Evolutionary conservation across 2,113 vertebrate species (phyloP).

Genomic region (Dasyornis broadbenti): DNA sequence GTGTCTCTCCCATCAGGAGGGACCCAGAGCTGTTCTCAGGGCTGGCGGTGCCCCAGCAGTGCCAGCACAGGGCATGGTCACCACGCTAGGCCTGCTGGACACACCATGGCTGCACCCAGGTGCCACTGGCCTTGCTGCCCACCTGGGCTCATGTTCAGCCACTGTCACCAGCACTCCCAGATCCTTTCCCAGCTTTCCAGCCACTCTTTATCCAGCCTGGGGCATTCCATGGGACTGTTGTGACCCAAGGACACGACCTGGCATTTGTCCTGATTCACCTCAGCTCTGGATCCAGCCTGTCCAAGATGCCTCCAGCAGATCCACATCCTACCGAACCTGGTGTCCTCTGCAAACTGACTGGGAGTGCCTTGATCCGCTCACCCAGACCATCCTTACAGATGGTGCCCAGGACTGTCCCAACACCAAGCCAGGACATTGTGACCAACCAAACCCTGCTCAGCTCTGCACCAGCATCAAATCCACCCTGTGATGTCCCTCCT

Average conservation of each 20-base stretch:
- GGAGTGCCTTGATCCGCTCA: neutral
- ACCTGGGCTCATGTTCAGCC: neutral
- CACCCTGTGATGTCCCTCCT: neutral
- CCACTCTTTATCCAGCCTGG: neutral
- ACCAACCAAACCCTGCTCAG: neutral
- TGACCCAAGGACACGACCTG: neutral
- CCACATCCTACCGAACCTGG: neutral
- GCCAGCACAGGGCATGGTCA: neutral
- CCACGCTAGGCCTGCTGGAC: neutral
- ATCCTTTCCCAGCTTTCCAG: neutral
- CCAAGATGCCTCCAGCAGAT: neutral
- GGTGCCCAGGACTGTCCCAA: neutral
- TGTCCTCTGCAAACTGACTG: neutral
- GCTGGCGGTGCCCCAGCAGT: neutral
- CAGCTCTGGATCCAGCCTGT: neutral
- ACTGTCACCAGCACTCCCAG: neutral
- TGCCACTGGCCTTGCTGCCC: neutral
- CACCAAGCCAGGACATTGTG: neutral
- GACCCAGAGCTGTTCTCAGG: neutral
- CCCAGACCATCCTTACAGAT: neutral
- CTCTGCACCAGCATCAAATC: neutral
- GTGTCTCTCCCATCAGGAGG: neutral
- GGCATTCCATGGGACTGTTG: accelerated
- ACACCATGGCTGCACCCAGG: neutral
- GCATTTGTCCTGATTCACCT: neutral